Conservation (phyloP, 1,140 invertebrate species). For the Heliothis virescens region DNA sequence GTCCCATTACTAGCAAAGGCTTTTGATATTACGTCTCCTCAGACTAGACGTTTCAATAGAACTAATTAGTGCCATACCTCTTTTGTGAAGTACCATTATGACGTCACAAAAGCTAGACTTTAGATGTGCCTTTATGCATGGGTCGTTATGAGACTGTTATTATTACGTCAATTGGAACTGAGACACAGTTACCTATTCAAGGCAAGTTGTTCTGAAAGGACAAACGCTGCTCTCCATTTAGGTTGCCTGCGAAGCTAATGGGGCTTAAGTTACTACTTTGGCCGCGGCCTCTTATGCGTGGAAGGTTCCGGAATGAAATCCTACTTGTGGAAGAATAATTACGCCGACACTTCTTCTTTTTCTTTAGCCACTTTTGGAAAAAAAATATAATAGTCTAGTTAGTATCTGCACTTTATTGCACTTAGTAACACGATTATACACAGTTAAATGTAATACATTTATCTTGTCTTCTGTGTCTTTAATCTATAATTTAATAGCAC, state of each 20-base stretch:
- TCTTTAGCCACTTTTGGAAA: too few relatives aligned
- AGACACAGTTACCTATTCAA: slow-evolving; percentile 33
- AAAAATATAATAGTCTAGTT: too few relatives aligned
- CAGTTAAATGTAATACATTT: too few relatives aligned
- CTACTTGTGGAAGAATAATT: neutral
- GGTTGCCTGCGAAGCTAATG: neutral
- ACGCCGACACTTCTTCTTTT: neutral
- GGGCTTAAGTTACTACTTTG: neutral
- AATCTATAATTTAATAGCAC: too few relatives aligned
- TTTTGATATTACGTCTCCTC: neutral
- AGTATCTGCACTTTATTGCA: too few relatives aligned
- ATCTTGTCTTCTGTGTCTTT: too few relatives aligned
- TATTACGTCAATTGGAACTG: slow-evolving; percentile 22
- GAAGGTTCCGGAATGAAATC: neutral
- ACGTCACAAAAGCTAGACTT: slow-evolving; percentile 1
- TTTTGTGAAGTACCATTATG: slow-evolving; percentile 1
- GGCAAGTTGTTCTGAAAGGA: slow-evolving; percentile 26
- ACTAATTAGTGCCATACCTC: neutral
- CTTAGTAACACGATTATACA: too few relatives aligned
- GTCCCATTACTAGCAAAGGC: neutral
- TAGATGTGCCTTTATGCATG: slow-evolving; percentile 3
- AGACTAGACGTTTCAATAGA: slow-evolving; percentile 5
- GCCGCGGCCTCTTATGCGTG: neutral
- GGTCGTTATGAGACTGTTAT: slow-evolving; percentile 6
- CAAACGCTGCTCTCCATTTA: slow-evolving; percentile 16